Base-by-base conservation (phyloP, 2,113 vertebrate species). In the Engraulis encrasicolus region DNA sequence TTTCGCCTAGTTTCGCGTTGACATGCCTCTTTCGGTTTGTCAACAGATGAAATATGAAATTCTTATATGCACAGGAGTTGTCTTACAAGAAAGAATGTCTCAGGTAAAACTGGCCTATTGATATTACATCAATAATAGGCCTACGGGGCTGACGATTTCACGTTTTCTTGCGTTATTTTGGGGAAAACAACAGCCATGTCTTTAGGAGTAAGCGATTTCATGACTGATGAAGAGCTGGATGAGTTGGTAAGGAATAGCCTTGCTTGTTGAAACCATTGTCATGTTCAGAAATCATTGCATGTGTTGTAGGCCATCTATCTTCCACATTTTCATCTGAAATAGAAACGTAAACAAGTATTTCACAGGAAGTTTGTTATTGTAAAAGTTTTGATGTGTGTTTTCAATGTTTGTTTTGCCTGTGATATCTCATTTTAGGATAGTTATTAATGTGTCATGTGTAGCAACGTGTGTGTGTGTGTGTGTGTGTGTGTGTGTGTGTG, bases 191-290 rank as follows among this genome's bases (percentile, higher is more conserved):
- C 66, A 34, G 12, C 66, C 82, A 91, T 92, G 91, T 94, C 92
- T 83, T 2, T 89, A 49, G 92, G 89, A 82, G 89, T 87, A 49
- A 94, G 91, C 83, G 94, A 95, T 81, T 82, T 90, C 48, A 91
- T 88, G 5, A 92, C 94, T 0, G 94, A 95, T 49, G 93, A 93
- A 71, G 93, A 95, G 82, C 90, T 87, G 1, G 94, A 94, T 48
- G 93, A 93, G 84, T 85, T 93, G 91, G 94, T 95, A 87, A 93
- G 93, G 79, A 50, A 66, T 6, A 66, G 17, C 11, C 34, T 31
- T 31, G 58, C 6, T 66, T 23, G n/a, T n/a, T n/a, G 23, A 11
- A 52, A 52, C 6, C 58, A 6, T 11, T 27, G n/a, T 66, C 58
- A 66, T 23, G 58, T 23, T 34, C 23, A 74, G 14, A 74, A 36